Evolutionary conservation across 2,113 vertebrate species (phyloP).

Genomic region (Channa argus): DNA sequence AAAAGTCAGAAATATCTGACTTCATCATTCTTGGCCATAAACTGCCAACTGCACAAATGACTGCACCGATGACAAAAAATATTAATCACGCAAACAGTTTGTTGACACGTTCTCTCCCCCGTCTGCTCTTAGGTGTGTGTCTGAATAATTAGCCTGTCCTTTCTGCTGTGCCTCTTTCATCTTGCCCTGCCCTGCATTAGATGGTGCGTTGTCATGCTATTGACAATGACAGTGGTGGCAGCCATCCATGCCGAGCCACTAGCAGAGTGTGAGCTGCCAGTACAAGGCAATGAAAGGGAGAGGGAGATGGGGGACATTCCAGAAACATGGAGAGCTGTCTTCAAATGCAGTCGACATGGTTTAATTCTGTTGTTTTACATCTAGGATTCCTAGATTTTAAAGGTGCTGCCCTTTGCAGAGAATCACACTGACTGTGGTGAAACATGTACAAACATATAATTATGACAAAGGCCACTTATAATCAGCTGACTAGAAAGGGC

Average conservation of each 20-base stretch:
- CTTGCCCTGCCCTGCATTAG: slow-evolving; percentile 57
- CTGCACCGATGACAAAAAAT: slow-evolving; percentile 64
- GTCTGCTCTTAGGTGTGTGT: slow-evolving; percentile 64
- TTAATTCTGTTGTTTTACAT: slow-evolving; percentile 17
- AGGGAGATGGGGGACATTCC: slow-evolving; percentile 18
- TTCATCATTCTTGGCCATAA: slow-evolving; percentile 47
- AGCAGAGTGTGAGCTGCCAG: slow-evolving; percentile 61
- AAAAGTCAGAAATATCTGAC: slow-evolving; percentile 46
- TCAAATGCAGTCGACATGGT: slow-evolving; percentile 14
- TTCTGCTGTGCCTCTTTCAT: slow-evolving; percentile 69
- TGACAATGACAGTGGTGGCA: slow-evolving; percentile 75
- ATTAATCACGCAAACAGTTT: slow-evolving; percentile 76
- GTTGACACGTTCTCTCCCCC: slow-evolving; percentile 68
- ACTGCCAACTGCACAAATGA: slow-evolving; percentile 62
- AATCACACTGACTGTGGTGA: slow-evolving; percentile 10
- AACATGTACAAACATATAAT: slow-evolving; percentile 35
- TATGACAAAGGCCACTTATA: slow-evolving; percentile 21
- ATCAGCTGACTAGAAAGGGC: slow-evolving; percentile 15
- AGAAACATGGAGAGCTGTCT: slow-evolving; percentile 24
- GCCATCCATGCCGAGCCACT: slow-evolving; percentile 68
- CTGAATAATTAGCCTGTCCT: slow-evolving; percentile 80
- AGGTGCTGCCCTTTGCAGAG: slow-evolving; percentile 23
- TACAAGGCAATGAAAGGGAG: slow-evolving; percentile 31
- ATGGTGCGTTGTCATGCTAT: slow-evolving; percentile 61
- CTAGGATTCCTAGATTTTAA: slow-evolving; percentile 11